Percentiles rank a stretch among this genome's conserved stretches.
Conservation (phyloP, 2,888 invertebrate species). For the Caenorhabditis doughertyi region DNA sequence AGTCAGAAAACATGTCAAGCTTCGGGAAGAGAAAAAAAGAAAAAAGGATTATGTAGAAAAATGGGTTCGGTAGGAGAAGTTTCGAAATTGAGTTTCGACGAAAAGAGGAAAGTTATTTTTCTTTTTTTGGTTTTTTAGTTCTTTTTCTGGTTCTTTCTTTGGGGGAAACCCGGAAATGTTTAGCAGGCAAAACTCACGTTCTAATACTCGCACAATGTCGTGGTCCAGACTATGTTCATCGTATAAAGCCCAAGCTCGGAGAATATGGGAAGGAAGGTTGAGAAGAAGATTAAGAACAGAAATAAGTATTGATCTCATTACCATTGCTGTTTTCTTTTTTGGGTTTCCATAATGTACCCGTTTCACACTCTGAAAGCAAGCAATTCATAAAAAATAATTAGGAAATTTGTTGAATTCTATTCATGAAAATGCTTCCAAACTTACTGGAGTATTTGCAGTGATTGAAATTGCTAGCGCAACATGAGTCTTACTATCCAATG, state of each 20-base stretch:
- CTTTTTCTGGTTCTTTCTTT: too few species aligned
- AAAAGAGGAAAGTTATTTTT: slow-evolving; percentile 16
- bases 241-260: slow-evolving; percentile 74
- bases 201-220: slow-evolving; percentile 57
- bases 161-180: slow-evolving; percentile 34
- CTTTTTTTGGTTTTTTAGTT: slow-evolving; percentile 10
- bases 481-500: slow-evolving; percentile 56
- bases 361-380: slow-evolving; percentile 36
- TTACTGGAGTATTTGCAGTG: slow-evolving; percentile 58
- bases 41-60: slow-evolving; percentile 56
- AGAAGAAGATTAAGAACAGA: slow-evolving; percentile 79
- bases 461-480: slow-evolving; percentile 69
- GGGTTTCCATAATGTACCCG: slow-evolving; percentile 40
- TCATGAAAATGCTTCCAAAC: not conserved
- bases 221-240: slow-evolving; percentile 65
- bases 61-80: slow-evolving; percentile 38
- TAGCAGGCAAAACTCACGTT: slow-evolving; percentile 66
- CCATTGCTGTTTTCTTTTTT: slow-evolving; percentile 72
- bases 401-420: not conserved
- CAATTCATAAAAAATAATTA: not conserved
- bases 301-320: slow-evolving; percentile 77
- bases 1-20: not conserved
- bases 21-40: not conserved
- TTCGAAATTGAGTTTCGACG: slow-evolving; percentile 54
- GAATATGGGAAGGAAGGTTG: slow-evolving; percentile 78